Conservation (phyloP, 2,797 vertebrate genomes). For the Tiaroga cobitis region DNA sequence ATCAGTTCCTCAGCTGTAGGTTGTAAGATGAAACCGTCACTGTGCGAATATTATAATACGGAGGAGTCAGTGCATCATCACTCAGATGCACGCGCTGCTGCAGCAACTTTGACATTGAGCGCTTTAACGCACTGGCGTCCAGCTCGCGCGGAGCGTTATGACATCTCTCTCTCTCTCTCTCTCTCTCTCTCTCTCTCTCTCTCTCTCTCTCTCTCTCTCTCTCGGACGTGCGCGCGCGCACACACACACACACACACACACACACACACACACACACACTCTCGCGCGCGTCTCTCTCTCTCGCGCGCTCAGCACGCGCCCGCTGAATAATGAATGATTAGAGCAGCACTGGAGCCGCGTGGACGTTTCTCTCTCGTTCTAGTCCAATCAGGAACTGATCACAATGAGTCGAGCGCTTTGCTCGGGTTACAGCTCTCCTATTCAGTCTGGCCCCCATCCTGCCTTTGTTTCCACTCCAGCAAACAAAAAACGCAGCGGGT, state of each 20-base stretch:
- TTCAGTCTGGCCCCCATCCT: slow-evolving; percentile 68
- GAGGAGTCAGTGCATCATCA: slow-evolving; percentile 32
- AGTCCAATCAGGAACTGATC: slow-evolving; percentile 74
- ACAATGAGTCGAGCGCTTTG: slow-evolving; percentile 66
- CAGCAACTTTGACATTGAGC: slow-evolving; percentile 73
- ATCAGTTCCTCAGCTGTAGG: slow-evolving; percentile 22
- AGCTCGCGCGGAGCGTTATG: slow-evolving; percentile 24
- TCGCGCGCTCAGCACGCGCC: slow-evolving; percentile 62
- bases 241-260: too few relatives aligned
- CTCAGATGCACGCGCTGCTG: slow-evolving; percentile 41
- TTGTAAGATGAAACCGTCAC: slow-evolving; percentile 16
- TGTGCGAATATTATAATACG: neutral
- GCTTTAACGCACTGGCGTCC: slow-evolving; percentile 64
- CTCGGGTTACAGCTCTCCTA: slow-evolving; percentile 76
- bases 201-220: slow-evolving; percentile 52
- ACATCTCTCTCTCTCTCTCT: neutral
- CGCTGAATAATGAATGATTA: slow-evolving; percentile 83
- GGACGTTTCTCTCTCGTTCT: slow-evolving; percentile 79
- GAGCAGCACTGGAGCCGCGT: slow-evolving; percentile 69
- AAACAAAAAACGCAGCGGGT: slow-evolving; percentile 46
- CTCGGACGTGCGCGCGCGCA: neutral
- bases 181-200: slow-evolving; percentile 37
- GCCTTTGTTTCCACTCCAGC: slow-evolving; percentile 58
- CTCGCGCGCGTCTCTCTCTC: slow-evolving; percentile 12
- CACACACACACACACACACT: too few relatives aligned